Percentiles rank a stretch among this genome's conserved stretches.
phyloP scores from a whole-genome alignment of 2,888 invertebrate species.

The Pachycephus smyrnensis region DNA sequence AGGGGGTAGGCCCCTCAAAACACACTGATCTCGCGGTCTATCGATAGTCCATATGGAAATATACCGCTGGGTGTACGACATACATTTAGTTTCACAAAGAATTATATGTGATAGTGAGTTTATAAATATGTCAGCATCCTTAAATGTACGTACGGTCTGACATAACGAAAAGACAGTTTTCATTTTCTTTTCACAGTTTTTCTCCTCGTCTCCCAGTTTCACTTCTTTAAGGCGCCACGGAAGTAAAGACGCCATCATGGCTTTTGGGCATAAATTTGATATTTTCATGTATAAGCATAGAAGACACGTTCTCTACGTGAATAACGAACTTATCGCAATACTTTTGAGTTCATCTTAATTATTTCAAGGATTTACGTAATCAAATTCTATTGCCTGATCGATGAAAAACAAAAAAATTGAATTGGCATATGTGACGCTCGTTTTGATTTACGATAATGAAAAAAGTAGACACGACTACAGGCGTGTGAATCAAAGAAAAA shows the following conservation, averaged over 20 bases:
- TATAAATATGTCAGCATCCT: constrained; percentile 7
- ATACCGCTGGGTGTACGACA: constrained; percentile 45
- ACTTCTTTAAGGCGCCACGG: not conserved
- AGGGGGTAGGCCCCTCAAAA: not conserved
- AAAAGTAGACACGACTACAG: not conserved
- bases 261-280: not conserved
- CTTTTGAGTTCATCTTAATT: not conserved
- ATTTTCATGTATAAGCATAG: not conserved
- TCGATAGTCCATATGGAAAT: constrained; percentile 44
- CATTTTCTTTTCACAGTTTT: not conserved
- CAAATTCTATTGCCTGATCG: not conserved
- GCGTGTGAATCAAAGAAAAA: not conserved
- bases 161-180: not conserved
- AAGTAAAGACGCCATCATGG: not conserved
- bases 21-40: constrained; percentile 12
- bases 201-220: not conserved
- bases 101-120: constrained; percentile 27
- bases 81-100: constrained; percentile 47
- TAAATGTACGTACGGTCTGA: not conserved
- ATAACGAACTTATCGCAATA: not conserved
- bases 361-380: not conserved
- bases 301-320: not conserved
- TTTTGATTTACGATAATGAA: not conserved
- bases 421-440: not conserved
- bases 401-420: not conserved